Evolutionary conservation across 2,888 invertebrate species (phyloP), one percentile per base, ranked within the genome.

Genomic region (Incurvaria masculella): DNA sequence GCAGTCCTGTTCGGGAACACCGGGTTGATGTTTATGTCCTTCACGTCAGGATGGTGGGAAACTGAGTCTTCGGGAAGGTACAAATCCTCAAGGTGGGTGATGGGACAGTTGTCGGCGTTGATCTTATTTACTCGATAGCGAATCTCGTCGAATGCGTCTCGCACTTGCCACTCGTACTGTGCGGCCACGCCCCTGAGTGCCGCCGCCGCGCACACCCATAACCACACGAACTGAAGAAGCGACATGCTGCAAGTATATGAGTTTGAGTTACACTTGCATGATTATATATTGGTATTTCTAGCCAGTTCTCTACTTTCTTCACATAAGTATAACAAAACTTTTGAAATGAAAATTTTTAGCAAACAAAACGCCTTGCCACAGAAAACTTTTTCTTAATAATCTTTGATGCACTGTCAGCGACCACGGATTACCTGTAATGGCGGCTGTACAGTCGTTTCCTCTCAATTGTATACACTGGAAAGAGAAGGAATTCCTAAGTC

Each of bases 1-100:
- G 91, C 91, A 0, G 97, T 97, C 59, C 97, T 84, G 73, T 98
- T 98, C 0, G 94, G 94, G 61, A 94, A 94, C 45, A 97, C 86
- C 10, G 96, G 92, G 76, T 97, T 95, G 47, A 95, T 91, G 61
- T 95, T 94, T 52, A 96, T 87, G 63, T 96, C 93, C 68, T 95
- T 94, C 51, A 95, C 92, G 61, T 95, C 93, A 0, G 96, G 96
- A 54, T 90, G 81, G 64, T 97, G 97, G 0, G 97, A 94, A 1
- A 98, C 88, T 0, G 92, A 81, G 55, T 93, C 91, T 45, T 85
- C 82, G 0, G 93, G 91, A 50, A 97, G 74, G 63, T 88, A 91
- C 20, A 98, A 75, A 58, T 96, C 92, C 47, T 86, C 86, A 17
- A 88, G 74, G 62, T 94, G 91, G 58, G 91, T 89, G 50, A 96